Conservation (phyloP, 2,888 invertebrate species). For the Cylindroiulus punctatus region DNA sequence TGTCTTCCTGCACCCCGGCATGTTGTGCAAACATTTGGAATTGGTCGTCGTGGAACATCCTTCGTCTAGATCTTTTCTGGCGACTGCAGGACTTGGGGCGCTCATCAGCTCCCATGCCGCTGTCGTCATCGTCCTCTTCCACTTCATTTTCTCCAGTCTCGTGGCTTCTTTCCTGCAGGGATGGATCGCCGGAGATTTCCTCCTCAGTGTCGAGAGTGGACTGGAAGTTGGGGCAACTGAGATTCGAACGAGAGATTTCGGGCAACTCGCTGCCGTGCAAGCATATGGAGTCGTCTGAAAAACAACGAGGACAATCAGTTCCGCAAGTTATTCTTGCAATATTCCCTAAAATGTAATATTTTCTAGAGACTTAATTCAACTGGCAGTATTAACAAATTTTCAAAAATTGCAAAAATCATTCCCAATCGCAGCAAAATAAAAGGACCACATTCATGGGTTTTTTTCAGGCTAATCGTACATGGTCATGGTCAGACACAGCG, state of each 20-base stretch:
- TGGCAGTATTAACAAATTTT: too few species aligned
- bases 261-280: background rate
- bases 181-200: background rate
- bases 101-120: constrained; percentile 52
- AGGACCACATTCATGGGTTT: too few species aligned
- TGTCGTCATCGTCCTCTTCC: constrained; percentile 53
- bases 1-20: background rate
- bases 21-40: constrained; percentile 5
- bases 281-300: constrained; percentile 52
- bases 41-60: constrained; percentile 17
- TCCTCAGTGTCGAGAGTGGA: background rate
- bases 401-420: background rate
- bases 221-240: constrained; percentile 49
- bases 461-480: too few species aligned
- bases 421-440: background rate
- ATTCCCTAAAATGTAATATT: background rate
- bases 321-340: background rate
- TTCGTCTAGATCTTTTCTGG: background rate
- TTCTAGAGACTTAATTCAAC: background rate
- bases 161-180: background rate
- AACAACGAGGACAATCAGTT: background rate
- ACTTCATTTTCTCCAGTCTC: constrained; percentile 27
- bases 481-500: too few species aligned
- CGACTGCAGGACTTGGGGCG: background rate
- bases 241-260: constrained; percentile 44